Percentiles rank a stretch among this genome's conserved stretches.
These are phyloP conservation scores for Tetragonula carbonaria DNA, from an alignment of 2,888 invertebrate species.

Conservation along the genomic window DNA sequence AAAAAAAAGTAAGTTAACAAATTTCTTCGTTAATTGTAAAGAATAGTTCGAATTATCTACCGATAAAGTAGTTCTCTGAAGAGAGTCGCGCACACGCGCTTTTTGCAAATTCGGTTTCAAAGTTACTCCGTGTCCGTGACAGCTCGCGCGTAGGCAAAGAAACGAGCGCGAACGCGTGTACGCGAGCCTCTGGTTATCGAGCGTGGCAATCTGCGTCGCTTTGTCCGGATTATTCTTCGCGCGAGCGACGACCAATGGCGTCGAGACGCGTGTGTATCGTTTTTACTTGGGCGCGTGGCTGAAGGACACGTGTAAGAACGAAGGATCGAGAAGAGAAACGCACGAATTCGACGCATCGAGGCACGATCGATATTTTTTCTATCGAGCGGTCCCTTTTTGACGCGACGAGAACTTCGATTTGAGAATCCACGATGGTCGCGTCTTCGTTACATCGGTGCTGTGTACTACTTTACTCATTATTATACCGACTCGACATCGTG, in stretches of 20 bases:
- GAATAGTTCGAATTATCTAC: too few species aligned
- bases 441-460: too few species aligned
- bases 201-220: conserved; percentile 32
- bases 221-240: conserved; percentile 35
- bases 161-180: conserved; percentile 15
- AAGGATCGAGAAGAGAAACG: neutral
- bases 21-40: too few species aligned
- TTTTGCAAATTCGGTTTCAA: neutral
- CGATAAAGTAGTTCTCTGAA: neutral
- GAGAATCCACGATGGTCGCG: too few species aligned
- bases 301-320: conserved; percentile 32
- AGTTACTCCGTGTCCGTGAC: neutral
- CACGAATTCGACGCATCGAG: conserved; percentile 43
- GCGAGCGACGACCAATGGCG: conserved; percentile 17
- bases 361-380: conserved; percentile 46
- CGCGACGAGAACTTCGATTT: conserved; percentile 6
- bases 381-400: conserved; percentile 35
- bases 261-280: conserved; percentile 24
- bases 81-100: neutral
- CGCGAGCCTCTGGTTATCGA: conserved; percentile 26
- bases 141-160: neutral
- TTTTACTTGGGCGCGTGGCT: conserved; percentile 38
- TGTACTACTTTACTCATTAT: too few species aligned
- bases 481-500: too few species aligned
- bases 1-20: too few species aligned